A percentile compares a stretch with the other conserved stretches of the same genome.
These are phyloP conservation scores for Enoplosus armatus DNA, from an alignment of 2,797 vertebrate species.

Conservation along the genomic window DNA sequence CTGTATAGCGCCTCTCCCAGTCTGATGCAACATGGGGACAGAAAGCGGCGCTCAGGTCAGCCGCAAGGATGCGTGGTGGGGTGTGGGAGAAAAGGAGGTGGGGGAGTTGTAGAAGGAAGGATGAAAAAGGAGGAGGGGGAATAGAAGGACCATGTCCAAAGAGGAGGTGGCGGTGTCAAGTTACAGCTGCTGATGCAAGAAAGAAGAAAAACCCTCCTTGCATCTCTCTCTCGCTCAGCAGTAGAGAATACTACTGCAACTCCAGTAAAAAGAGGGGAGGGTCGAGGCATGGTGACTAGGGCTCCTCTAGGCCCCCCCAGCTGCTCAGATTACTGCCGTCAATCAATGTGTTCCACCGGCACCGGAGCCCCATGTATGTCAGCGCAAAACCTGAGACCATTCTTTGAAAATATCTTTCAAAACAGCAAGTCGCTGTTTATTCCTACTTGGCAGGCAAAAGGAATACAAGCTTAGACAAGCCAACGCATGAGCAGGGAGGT, in stretches of 20 bases:
- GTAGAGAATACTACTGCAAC: slow-evolving; percentile 48
- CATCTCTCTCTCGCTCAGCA: slow-evolving; percentile 48
- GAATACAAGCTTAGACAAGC: slow-evolving; percentile 46
- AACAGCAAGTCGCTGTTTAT: slow-evolving; percentile 55
- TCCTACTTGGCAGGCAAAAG: slow-evolving; percentile 58
- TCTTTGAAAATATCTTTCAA: slow-evolving; percentile 60
- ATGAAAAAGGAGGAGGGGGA: slow-evolving; percentile 5
- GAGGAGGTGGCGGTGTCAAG: slow-evolving; percentile 56
- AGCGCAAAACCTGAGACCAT: slow-evolving; percentile 54
- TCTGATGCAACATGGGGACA: slow-evolving; percentile 76
- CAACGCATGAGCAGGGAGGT: slow-evolving; percentile 44
- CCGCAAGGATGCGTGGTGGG: slow-evolving; percentile 31
- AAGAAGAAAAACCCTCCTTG: slow-evolving; percentile 60
- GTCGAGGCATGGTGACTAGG: slow-evolving; percentile 53
- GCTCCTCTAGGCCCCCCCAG: slow-evolving; percentile 61
- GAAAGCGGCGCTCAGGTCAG: slow-evolving; percentile 59
- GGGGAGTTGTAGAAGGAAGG: slow-evolving; percentile 9
- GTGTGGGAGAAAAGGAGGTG: not conserved
- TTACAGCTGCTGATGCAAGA: slow-evolving; percentile 80
- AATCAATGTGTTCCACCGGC: slow-evolving; percentile 62
- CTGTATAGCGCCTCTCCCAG: slow-evolving; percentile 54
- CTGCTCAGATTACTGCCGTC: slow-evolving; percentile 77
- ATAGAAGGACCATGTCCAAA: slow-evolving; percentile 44
- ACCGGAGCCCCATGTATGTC: slow-evolving; percentile 15
- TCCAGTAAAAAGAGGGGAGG: slow-evolving; percentile 21